Evolutionary conservation across 2,888 invertebrate species (phyloP).

Genomic region (Myopa tessellatipennis): DNA sequence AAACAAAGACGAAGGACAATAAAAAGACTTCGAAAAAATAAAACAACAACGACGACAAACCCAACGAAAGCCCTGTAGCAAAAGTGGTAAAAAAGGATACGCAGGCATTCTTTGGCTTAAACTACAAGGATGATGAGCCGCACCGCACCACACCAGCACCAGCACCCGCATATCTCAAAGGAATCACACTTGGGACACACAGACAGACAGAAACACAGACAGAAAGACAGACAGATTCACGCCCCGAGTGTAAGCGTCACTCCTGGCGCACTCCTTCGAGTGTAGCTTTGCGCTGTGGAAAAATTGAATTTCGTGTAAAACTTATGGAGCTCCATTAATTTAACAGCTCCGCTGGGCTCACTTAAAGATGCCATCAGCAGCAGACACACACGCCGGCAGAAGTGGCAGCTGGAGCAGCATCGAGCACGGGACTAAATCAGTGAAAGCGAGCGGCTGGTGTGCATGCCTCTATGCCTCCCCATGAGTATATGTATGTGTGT

Average conservation of each 20-base stretch:
- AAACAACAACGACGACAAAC: neutral
- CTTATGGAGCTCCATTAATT: slow-evolving; percentile 64
- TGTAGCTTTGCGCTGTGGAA: slow-evolving; percentile 45
- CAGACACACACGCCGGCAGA: neutral
- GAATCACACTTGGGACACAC: neutral
- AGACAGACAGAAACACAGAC: slow-evolving; percentile 3
- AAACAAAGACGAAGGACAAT: slow-evolving; percentile 3
- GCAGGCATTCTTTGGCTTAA: slow-evolving; percentile 12
- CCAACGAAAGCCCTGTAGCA: neutral
- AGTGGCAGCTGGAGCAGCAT: neutral
- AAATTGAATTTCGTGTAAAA: slow-evolving; percentile 64
- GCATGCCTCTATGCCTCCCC: too few species aligned
- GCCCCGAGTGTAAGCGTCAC: neutral
- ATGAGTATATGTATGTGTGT: too few species aligned
- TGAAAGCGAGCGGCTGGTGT: too few species aligned
- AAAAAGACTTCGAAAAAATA: neutral
- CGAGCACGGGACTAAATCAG: too few species aligned
- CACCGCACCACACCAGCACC: neutral
- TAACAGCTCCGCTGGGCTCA: slow-evolving; percentile 56
- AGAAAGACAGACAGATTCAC: neutral
- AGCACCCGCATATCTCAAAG: neutral
- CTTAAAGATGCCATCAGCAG: slow-evolving; percentile 45
- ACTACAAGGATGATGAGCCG: slow-evolving; percentile 4
- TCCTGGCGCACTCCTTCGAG: neutral
- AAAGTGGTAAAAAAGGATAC: slow-evolving; percentile 2